Percentiles rank a stretch among this genome's conserved stretches.
These are phyloP conservation scores for Aricia artaxerxes DNA, from an alignment of 2,888 invertebrate species.

Conservation along the genomic window DNA sequence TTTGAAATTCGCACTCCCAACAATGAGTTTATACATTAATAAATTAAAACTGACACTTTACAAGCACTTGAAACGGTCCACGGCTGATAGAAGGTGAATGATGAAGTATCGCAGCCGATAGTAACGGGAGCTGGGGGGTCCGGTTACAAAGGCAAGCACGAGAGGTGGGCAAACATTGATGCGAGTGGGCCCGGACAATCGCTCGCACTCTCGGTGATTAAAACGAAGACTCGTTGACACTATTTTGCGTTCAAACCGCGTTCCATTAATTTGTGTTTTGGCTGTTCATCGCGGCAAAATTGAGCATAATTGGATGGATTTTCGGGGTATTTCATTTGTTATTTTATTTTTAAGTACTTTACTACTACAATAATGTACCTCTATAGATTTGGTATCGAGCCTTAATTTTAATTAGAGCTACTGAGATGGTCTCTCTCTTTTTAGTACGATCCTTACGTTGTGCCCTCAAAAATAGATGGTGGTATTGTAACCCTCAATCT, in stretches of 20 bases:
- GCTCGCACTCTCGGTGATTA: conserved; percentile 77
- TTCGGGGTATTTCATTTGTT: not conserved
- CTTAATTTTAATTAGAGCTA: no score
- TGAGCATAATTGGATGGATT: not conserved
- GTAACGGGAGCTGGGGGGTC: conserved; percentile 60
- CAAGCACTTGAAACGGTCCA: conserved; percentile 40
- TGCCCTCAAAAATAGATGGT: no score
- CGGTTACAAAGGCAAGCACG: conserved; percentile 70
- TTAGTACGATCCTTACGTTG: not conserved
- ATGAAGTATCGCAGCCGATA: conserved; percentile 63
- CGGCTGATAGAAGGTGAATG: conserved; percentile 55
- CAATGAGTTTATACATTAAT: conserved; percentile 39
- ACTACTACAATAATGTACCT: not conserved
- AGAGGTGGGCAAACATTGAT: conserved; percentile 71
- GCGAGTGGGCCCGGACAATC: conserved; percentile 70
- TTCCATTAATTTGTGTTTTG: conserved; percentile 57
- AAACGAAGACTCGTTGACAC: conserved; percentile 76
- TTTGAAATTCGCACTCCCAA: not conserved
- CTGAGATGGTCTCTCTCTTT: no score
- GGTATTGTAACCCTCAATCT: no score
- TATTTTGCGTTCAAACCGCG: conserved; percentile 68
- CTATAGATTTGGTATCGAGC: no score
- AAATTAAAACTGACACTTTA: conserved; percentile 44
- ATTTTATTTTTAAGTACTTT: not conserved
- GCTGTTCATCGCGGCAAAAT: conserved; percentile 7